These are phyloP conservation scores for Engraulis encrasicolus DNA, from an alignment of 2,113 vertebrate species.

Conservation along the genomic window DNA sequence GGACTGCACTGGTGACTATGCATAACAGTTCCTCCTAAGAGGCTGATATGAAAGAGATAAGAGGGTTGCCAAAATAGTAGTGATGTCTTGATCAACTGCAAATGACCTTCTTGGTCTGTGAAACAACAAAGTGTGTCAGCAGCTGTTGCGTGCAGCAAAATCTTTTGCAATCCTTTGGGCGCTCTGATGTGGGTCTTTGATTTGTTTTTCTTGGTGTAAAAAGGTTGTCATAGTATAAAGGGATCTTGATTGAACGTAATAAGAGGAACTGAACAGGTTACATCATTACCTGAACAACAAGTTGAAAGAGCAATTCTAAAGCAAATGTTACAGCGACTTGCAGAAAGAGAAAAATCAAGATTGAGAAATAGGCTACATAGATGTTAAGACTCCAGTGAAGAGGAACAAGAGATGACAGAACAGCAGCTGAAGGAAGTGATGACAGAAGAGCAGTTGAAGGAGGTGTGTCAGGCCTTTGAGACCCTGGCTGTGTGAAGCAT, in stretches of 20 bases:
- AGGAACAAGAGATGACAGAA: neutral
- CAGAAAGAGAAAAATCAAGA: neutral
- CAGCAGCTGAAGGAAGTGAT: neutral
- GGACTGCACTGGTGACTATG: no score
- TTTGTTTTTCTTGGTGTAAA: neutral
- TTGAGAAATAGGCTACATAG: no score
- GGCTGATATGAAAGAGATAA: neutral
- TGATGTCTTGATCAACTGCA: neutral
- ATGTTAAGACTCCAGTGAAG: no score
- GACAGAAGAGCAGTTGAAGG: neutral
- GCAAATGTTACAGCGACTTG: neutral
- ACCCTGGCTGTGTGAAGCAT: conserved; percentile 16
- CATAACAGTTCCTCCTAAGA: neutral
- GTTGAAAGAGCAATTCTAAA: neutral
- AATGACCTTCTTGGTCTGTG: neutral
- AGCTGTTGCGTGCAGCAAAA: neutral
- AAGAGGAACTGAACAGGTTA: no score
- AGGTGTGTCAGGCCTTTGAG: neutral
- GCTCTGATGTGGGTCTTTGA: neutral
- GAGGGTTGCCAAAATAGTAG: neutral
- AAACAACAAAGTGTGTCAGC: neutral
- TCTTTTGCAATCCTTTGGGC: neutral
- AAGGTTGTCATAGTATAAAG: no score
- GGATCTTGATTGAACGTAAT: no score
- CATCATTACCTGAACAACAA: no score